Evolutionary conservation across 64 coral and sea anemone genomes (phyloP), one percentile per base, ranked within the genome.

Genomic region (Montipora efflorescens): DNA sequence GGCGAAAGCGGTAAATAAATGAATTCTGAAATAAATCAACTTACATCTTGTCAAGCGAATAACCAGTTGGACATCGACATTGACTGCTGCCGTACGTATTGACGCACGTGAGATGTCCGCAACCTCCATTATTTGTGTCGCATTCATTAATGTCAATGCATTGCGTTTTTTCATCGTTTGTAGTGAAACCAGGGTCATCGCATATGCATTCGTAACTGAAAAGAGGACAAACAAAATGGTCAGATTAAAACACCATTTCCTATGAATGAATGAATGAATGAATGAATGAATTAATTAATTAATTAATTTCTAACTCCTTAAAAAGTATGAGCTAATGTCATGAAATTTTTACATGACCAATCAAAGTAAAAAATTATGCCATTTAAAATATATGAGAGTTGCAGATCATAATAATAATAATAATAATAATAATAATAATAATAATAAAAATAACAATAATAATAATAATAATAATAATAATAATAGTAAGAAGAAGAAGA

Each of bases 91-190:
- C 95, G 15, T 91, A 94, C 4, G 0, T 81, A 48, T 97, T 97
- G 53, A 91, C 44, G 81, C 95, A 97, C 7, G 15, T 87, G 28
- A 94, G 92, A 14, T 83, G 12, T 5, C 95, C 95, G 73, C 95
- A 97, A 28, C 89, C 77, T 2, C 95, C 95, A 81, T 97, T 97
- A 44, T 97, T 90, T 1, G 49, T 83, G 15, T 73, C 92, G 22
- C 95, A 97, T 85, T 97, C 95, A 67, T 97, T 79, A 12, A 97
- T 82, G 59, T 97, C 95, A 2, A 83, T 12, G 76, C 95, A 97
- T 15, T 47, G 12, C 28, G 95, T 94, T 46, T 89, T 94, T 5
- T 94, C 94, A 10, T 53, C 92, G 73, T 97, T 94, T 16, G 76
- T 18, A 3, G 52, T 77, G 51, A 94, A 97, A 46, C 95, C 95